Conservation (phyloP, 2,113 vertebrate genomes). For the Halichoerus grypus region DNA sequence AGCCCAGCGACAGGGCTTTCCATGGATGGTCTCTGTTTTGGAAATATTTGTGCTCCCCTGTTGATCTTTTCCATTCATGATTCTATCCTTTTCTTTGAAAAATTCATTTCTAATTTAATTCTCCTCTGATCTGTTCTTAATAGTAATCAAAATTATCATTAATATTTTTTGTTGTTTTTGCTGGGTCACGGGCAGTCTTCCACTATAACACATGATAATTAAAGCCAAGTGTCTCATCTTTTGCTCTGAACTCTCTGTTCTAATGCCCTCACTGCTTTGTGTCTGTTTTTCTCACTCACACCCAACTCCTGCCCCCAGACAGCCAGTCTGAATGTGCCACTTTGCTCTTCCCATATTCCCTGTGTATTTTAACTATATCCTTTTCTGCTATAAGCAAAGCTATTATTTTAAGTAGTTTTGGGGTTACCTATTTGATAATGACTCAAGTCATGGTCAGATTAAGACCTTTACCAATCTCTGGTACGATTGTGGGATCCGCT, state of each 20-base stretch:
- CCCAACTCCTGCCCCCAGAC: not conserved
- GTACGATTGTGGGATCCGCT: not conserved
- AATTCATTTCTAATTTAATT: not conserved
- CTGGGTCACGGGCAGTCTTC: not conserved
- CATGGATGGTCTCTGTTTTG: not conserved
- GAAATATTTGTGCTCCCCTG: not conserved
- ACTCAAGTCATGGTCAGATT: not conserved
- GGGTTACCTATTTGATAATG: not conserved
- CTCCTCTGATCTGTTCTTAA: not conserved
- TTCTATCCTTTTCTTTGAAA: not conserved
- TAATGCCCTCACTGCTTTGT: not conserved
- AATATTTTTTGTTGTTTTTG: not conserved
- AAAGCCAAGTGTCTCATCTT: not conserved
- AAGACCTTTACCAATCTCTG: not conserved
- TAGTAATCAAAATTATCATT: not conserved
- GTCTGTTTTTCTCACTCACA: not conserved
- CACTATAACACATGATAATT: not conserved
- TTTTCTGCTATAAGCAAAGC: not conserved
- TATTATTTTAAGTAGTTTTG: not conserved
- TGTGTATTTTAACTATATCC: not conserved
- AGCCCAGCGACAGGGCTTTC: not conserved
- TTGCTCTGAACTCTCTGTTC: not conserved
- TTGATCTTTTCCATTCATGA: not conserved
- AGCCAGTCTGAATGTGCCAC: not conserved
- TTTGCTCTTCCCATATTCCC: not conserved